These are phyloP conservation scores for Mesorhabditis sp. DNA, from an alignment of 2,888 invertebrate species.

Conservation along the genomic window DNA sequence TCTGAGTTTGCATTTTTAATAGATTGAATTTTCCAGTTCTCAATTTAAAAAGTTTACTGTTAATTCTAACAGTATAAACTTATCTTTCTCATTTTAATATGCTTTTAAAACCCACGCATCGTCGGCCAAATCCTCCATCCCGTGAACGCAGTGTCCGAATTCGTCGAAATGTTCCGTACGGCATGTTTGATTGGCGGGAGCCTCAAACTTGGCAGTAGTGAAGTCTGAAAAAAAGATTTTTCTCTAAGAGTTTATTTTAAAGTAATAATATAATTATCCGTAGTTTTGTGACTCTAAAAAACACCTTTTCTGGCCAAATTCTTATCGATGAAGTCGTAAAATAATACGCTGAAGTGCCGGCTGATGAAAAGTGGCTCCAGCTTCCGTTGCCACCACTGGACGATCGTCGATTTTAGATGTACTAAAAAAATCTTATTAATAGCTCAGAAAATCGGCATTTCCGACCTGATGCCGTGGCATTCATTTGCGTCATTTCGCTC, in stretches of 20 bases:
- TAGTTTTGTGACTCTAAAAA: too few relatives aligned
- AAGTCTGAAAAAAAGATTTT: too few relatives aligned
- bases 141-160: not conserved
- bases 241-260: too few relatives aligned
- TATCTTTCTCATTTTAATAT: too few relatives aligned
- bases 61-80: too few relatives aligned
- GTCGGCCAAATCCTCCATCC: not conserved
- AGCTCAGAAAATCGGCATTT: not conserved
- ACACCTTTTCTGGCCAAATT: not conserved
- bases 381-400: not conserved
- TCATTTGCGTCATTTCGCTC: not conserved
- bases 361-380: not conserved
- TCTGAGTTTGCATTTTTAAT: too few relatives aligned
- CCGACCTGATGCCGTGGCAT: not conserved
- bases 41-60: too few relatives aligned
- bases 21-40: too few relatives aligned
- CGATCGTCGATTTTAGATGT: not conserved
- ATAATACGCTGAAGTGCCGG: not conserved
- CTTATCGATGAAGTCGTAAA: constrained; percentile 1
- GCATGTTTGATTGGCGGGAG: not conserved
- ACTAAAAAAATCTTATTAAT: not conserved
- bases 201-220: too few relatives aligned
- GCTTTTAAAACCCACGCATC: not conserved
- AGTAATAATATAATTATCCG: too few relatives aligned
- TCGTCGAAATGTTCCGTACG: not conserved